These are phyloP conservation scores for Acanthosepion esculentum DNA, from an alignment of 2,888 invertebrate species.

Conservation along the genomic window DNA sequence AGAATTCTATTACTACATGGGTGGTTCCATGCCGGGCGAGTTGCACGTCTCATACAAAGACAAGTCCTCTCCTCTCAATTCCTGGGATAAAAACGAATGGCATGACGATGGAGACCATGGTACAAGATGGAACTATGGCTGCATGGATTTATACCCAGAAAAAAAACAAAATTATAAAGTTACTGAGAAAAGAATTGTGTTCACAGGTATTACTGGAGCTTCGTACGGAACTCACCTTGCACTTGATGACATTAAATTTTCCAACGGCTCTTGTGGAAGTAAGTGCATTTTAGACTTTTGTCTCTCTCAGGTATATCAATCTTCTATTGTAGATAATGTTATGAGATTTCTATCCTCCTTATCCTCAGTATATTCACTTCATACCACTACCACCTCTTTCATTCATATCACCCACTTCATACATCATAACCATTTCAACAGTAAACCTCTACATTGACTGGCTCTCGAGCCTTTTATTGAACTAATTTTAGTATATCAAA, in stretches of 20 bases:
- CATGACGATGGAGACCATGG: not conserved
- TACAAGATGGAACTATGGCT: not conserved
- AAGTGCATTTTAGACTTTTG: not conserved
- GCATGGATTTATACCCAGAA: not conserved
- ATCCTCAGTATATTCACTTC: no score
- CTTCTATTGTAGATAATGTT: no score
- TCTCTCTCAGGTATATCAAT: no score
- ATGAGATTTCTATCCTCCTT: no score
- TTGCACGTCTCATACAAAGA: not conserved
- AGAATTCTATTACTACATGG: not conserved
- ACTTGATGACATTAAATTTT: not conserved
- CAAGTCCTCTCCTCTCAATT: not conserved
- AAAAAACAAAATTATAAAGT: not conserved
- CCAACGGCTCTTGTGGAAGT: not conserved
- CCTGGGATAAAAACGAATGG: not conserved
- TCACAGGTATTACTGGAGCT: not conserved
- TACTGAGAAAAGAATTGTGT: not conserved
- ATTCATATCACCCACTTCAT: no score
- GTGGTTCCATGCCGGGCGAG: not conserved
- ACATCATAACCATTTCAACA: no score
- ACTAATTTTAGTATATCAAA: no score
- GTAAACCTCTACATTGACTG: no score
- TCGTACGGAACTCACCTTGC: rapidly evolving
- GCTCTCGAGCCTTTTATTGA: no score
- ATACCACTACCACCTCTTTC: no score